phyloP scores from a whole-genome alignment of 2,888 invertebrate genomes.

The Melanophora roralis region DNA sequence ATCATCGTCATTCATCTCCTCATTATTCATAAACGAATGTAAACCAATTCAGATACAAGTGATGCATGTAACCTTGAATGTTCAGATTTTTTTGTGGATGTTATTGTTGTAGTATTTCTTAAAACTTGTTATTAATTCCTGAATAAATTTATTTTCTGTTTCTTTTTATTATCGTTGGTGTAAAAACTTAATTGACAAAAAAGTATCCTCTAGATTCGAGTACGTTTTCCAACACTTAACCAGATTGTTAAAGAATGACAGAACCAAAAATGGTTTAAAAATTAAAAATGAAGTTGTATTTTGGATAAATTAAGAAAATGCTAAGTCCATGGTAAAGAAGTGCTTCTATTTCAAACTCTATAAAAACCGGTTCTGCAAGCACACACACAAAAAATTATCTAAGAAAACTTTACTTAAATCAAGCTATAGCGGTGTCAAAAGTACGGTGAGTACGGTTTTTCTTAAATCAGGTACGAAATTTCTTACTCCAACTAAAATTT shows the following conservation, averaged over 20 bases:
- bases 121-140: slow-evolving; percentile 41
- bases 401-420: no score
- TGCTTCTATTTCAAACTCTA: no score
- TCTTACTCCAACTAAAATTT: no score
- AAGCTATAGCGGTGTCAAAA: no score
- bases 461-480: no score
- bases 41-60: slow-evolving; percentile 5
- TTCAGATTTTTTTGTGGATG: slow-evolving; percentile 5
- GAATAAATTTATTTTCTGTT: background rate
- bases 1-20: background rate
- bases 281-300: background rate
- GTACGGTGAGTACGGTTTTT: no score
- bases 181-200: slow-evolving; percentile 12
- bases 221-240: background rate
- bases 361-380: no score
- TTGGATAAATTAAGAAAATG: no score
- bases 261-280: background rate
- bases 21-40: background rate
- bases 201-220: background rate
- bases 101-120: slow-evolving; percentile 8
- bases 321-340: no score
- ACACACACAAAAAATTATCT: no score
- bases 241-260: no score
- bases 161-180: background rate
- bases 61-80: slow-evolving; percentile 42